A percentile compares a stretch with the other conserved stretches of the same genome.
phyloP scores from a whole-genome alignment of 2,888 invertebrate genomes.

The Suillia variegata region DNA sequence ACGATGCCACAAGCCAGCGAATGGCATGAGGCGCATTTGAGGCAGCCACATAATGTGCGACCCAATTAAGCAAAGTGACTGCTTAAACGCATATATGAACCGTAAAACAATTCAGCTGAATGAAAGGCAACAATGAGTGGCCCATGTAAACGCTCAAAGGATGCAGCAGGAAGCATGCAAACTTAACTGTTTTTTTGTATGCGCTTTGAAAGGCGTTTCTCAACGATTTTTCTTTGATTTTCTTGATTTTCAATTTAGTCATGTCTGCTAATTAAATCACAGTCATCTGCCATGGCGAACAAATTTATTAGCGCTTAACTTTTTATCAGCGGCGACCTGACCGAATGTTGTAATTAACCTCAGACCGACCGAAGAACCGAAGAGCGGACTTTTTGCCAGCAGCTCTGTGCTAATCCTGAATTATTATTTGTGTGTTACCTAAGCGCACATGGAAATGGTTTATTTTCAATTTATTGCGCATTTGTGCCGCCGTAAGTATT shows the following conservation, averaged over 20 bases:
- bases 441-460: slow-evolving; percentile 35
- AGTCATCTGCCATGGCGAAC: too few relatives aligned
- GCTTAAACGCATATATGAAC: slow-evolving; percentile 47
- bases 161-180: slow-evolving; percentile 17
- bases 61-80: slow-evolving; percentile 57
- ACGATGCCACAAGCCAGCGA: not conserved
- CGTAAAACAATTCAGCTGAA: slow-evolving; percentile 50
- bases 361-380: slow-evolving; percentile 30
- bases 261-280: too few relatives aligned
- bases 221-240: not conserved
- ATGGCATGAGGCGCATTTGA: slow-evolving; percentile 11
- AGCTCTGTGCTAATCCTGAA: slow-evolving; percentile 11
- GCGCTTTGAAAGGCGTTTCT: not conserved
- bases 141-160: slow-evolving; percentile 16
- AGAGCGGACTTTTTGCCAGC: too few relatives aligned
- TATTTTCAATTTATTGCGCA: slow-evolving; percentile 46
- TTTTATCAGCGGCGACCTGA: slow-evolving; percentile 36
- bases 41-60: slow-evolving; percentile 51
- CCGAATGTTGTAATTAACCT: slow-evolving; percentile 51
- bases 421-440: not conserved
- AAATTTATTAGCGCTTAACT: not conserved
- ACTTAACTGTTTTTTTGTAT: slow-evolving; percentile 31
- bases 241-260: too few relatives aligned
- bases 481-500: not conserved
- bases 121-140: slow-evolving; percentile 22